Evolutionary conservation across 2,113 vertebrate species (phyloP), one percentile per base, ranked within the genome.

Genomic region (Tiliqua scincoides): DNA sequence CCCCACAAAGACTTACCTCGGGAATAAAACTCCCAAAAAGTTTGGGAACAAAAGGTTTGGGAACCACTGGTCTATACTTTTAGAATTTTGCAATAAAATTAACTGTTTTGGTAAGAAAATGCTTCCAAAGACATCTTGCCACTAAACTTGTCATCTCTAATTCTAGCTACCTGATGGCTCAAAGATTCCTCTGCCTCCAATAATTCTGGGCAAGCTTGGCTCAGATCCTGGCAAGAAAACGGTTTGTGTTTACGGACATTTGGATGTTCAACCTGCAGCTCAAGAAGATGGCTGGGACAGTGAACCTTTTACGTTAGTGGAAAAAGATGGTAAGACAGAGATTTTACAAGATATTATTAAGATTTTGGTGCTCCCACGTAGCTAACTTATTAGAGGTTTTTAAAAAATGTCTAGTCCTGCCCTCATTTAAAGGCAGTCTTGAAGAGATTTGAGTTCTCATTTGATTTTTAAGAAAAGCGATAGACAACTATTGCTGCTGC

Each of bases 221-320:
- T 97, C 97, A 0, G 97, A 99, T 93, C 97, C 98, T 0, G 4
- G 1, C 68, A 99, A 99, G 95, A 99, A 99, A 91, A 99, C 97
- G 0, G 97, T 99, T 59, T 99, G 99, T 74, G 95, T 99, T 0
- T 99, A 99, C 0, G 99, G 99, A 6, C 99, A 99, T 82, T 95
- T 99, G 79, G 99, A 99, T 17, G 99, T 99, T 67, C 99, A 99
- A 89, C 99, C 99, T 2, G 99, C 99, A 0, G 93, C 91, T 12
- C 86, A 98, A 5, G 94, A 96, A 1, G 99, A 99, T 0, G 99
- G 99, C 83, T 99, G 99, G 99, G 98, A 99, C 62, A 98, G 98
- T 0, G 98, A 99, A 72, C 99, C 99, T 63, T 99, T 99, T 94
- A 98, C 97, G 0, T 83, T 99, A 95, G 97, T 97, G 78, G 98